Base-by-base conservation (phyloP, 2,113 vertebrate species). In the Oenanthe melanoleuca region DNA sequence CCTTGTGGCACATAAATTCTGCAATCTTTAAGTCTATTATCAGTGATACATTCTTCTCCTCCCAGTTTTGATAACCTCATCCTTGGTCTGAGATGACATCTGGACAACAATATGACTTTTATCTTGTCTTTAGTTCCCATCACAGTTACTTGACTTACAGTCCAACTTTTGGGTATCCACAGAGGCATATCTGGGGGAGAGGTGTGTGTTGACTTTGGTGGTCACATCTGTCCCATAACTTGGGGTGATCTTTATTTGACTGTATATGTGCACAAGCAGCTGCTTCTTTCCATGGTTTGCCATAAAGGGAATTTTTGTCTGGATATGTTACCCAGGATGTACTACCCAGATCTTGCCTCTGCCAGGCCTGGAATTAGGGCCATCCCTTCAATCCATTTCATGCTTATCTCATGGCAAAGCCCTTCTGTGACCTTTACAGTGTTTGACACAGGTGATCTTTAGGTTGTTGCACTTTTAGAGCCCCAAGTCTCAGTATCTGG, bases 191-290 rank as follows among this genome's bases (percentile, higher is more conserved):
- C 50, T 66, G 20, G 20, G 20, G 24, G 6, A 42, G 14, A 11
- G 24, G 23, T 33, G 13, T 40, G 6, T 34, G 20, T 34, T 24
- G 3, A 2, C 38, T 65, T 44, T 29, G 19, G 14, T 34, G 31
- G 24, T 44, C 38, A 44, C 25, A 65, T 29, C 31, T 65, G 25
- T 55, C 33, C 15, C 38, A 34, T 11, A 79, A 65, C 31, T 53
- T 53, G 9, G 15, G 12, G 14, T 55, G 38, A 44, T 53, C 49
- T 65, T n/a, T 44, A 17, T 34, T 64, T 53, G 38, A 23, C 24
- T 23, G 75, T 34, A 29, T 34, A 29, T 29, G 24, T 0, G 0
- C 19, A 18, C 14, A 34, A 53, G 24, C 14, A 44, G 31, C 7
- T 65, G 8, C 38, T 79, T 79, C 33, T 53, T 55, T 34, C 14